Percentiles rank a stretch among this genome's conserved stretches.
Conservation (phyloP, 2,797 vertebrate species). For the Pangasius mekongensis region DNA sequence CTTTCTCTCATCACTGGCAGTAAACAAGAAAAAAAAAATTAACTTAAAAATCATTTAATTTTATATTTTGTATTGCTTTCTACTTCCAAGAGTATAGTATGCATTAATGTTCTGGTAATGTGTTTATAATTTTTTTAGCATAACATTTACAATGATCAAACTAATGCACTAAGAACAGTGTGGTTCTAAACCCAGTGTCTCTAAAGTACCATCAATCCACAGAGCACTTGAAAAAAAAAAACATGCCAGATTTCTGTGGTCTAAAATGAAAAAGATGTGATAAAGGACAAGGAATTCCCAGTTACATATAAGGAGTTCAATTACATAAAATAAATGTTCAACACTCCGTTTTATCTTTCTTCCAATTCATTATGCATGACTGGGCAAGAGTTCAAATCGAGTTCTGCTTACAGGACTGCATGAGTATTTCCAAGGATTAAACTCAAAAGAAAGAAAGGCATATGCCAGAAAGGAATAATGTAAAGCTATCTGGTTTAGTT, state of each 20-base stretch:
- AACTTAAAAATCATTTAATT: background rate
- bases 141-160: background rate
- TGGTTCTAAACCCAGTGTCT: background rate
- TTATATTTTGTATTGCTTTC: background rate
- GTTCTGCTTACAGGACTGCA: background rate
- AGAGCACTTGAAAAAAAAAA: background rate
- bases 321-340: background rate
- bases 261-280: background rate
- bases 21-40: background rate
- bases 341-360: background rate
- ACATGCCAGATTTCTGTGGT: background rate
- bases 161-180: background rate
- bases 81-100: background rate
- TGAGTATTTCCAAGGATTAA: background rate
- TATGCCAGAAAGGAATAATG: background rate
- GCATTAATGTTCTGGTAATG: background rate
- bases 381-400: background rate
- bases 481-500: constrained; percentile 51
- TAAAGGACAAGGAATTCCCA: background rate
- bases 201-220: background rate
- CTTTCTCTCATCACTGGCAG: background rate
- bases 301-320: background rate
- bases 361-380: background rate
- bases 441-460: background rate
- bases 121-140: background rate